Conservation (phyloP, 2,888 invertebrate genomes). For the Pantelozetes paolii region DNA sequence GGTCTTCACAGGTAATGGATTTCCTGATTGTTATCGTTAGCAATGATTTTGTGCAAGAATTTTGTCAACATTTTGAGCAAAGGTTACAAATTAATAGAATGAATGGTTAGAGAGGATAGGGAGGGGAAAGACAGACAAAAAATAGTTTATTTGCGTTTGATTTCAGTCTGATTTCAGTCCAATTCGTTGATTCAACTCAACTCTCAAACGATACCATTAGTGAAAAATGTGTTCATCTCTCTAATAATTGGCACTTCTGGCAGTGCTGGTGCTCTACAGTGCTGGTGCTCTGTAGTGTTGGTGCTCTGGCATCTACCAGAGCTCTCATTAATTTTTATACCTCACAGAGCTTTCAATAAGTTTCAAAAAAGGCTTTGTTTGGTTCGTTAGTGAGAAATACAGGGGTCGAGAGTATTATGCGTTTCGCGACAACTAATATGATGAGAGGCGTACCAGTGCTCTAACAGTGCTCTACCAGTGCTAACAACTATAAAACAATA, state of each 20-base stretch:
- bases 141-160: slow-evolving; percentile 7
- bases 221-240: slow-evolving; percentile 4
- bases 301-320: slow-evolving; percentile 7
- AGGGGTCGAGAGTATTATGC: slow-evolving; percentile 28
- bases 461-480: neutral
- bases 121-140: neutral
- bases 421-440: slow-evolving; percentile 30
- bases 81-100: slow-evolving; percentile 25
- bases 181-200: slow-evolving; percentile 17
- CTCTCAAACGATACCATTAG: slow-evolving; percentile 29
- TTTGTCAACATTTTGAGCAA: slow-evolving; percentile 20
- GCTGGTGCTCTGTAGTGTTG: too few relatives aligned
- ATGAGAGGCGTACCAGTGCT: slow-evolving; percentile 16
- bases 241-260: slow-evolving; percentile 34
- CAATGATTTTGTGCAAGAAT: slow-evolving; percentile 5
- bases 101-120: neutral
- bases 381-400: slow-evolving; percentile 32
- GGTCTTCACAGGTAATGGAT: slow-evolving; percentile 14
- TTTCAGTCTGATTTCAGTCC: neutral
- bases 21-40: slow-evolving; percentile 10
- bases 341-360: slow-evolving; percentile 35
- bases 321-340: slow-evolving; percentile 35
- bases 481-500: slow-evolving; percentile 6
- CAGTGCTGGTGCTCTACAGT: neutral
- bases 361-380: slow-evolving; percentile 33